Conservation (phyloP, 2,888 invertebrate genomes). For the Thumatha senex region DNA sequence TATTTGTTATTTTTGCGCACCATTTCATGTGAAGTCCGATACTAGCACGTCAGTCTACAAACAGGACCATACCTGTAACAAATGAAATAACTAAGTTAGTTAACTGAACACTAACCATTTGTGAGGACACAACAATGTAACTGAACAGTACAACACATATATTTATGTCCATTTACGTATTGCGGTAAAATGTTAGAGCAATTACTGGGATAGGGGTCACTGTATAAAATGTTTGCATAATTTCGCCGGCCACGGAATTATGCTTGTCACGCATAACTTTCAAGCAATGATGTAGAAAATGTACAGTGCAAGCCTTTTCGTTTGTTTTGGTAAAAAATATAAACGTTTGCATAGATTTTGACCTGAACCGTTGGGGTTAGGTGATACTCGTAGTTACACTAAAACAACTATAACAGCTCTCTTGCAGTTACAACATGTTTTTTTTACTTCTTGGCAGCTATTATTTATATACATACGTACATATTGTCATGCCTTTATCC, state of each 20-base stretch:
- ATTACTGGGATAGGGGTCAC: not conserved
- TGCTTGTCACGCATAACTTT: constrained; percentile 1
- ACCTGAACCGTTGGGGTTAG: not conserved
- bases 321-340: not conserved
- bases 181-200: not conserved
- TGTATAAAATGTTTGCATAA: not conserved
- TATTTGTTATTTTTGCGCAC: not conserved
- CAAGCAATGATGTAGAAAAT: not conserved
- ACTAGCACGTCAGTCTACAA: not conserved
- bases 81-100: not conserved
- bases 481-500: too few relatives aligned
- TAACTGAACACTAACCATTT: not conserved
- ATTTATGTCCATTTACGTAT: not conserved
- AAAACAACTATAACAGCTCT: too few relatives aligned
- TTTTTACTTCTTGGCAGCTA: too few relatives aligned
- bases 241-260: not conserved
- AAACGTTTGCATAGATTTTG: not conserved
- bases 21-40: not conserved
- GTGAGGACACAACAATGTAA: not conserved
- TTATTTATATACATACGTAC: too few relatives aligned
- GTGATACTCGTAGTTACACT: not conserved
- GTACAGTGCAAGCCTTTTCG: not conserved
- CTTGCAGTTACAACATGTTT: too few relatives aligned
- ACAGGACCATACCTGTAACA: not conserved
- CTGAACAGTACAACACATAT: not conserved